Evolutionary conservation across 2,888 invertebrate genomes (phyloP).

Genomic region (Tinea semifulvella): DNA sequence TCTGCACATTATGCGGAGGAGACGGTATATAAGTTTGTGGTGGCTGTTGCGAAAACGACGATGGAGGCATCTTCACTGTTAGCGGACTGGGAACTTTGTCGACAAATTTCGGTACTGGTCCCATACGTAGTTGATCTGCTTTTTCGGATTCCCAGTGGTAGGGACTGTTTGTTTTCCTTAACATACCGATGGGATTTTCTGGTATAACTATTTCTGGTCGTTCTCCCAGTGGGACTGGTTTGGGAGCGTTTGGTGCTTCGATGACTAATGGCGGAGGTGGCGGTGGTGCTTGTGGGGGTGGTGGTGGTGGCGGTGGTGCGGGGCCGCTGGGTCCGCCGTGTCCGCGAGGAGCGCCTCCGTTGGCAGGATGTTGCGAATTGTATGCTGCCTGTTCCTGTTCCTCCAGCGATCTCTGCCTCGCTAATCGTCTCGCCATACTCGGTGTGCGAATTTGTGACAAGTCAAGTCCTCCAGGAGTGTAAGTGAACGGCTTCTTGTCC

Average conservation of each 20-base stretch:
- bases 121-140: conserved; percentile 61
- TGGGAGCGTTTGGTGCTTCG: conserved; percentile 57
- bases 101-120: conserved; percentile 50
- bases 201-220: conserved; percentile 80
- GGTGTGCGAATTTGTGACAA: conserved; percentile 90
- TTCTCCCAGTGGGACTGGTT: conserved; percentile 64
- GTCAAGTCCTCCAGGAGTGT: conserved; percentile 92
- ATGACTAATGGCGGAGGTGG: conserved; percentile 71
- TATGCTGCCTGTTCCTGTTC: conserved; percentile 42
- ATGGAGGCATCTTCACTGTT: conserved; percentile 53
- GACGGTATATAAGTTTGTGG: conserved; percentile 47
- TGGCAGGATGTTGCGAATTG: conserved; percentile 28
- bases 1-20: conserved; percentile 35
- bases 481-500: conserved; percentile 97
- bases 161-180: conserved; percentile 75
- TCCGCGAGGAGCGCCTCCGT: conserved; percentile 17
- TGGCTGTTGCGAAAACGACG: conserved; percentile 46
- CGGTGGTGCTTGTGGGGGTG: conserved; percentile 57
- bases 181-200: conserved; percentile 74
- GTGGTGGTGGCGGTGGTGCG: conserved; percentile 48
- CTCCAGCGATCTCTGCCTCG: conserved; percentile 69
- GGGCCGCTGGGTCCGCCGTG: conserved; percentile 40
- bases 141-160: conserved; percentile 71
- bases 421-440: conserved; percentile 84
- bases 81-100: conserved; percentile 57